A percentile compares a stretch with the other conserved stretches of the same genome.
Conservation (phyloP, 2,113 vertebrate species). For the Galbula dea region DNA sequence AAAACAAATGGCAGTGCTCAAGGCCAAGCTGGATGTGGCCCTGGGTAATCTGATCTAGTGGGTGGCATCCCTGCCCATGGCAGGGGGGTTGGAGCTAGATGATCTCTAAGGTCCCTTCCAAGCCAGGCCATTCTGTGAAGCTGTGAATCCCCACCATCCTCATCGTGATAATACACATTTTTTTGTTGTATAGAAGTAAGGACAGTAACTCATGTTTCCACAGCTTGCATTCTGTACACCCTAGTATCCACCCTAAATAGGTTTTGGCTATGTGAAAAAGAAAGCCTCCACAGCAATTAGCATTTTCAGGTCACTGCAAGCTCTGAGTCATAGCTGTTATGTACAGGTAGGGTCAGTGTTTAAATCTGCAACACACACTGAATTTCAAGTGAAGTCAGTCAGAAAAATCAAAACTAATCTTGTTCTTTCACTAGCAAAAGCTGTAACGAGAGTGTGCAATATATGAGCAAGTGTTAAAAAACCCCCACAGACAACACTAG, state of each 20-base stretch:
- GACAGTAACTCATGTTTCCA: background rate
- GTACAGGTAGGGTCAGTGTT: background rate
- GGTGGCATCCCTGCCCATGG: too few species aligned
- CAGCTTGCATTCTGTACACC: background rate
- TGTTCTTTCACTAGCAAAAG: background rate
- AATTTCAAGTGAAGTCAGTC: background rate
- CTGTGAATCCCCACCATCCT: background rate
- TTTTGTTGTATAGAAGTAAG: background rate
- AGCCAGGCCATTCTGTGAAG: too few species aligned
- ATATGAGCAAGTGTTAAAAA: conserved; percentile 14
- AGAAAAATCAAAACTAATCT: background rate
- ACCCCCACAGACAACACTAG: conserved; percentile 35
- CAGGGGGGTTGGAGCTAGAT: too few species aligned
- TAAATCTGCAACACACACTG: background rate
- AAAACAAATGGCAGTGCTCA: background rate
- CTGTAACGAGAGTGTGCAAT: background rate
- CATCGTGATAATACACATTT: background rate
- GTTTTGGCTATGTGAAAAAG: background rate
- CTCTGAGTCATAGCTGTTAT: background rate
- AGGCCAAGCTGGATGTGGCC: too few species aligned
- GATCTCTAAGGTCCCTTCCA: too few species aligned
- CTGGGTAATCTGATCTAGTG: too few species aligned
- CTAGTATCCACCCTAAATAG: background rate
- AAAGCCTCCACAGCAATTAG: background rate
- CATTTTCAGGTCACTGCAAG: background rate